These are phyloP conservation scores for Saturnia pavonia DNA, from an alignment of 2,888 invertebrate genomes.

Conservation along the genomic window DNA sequence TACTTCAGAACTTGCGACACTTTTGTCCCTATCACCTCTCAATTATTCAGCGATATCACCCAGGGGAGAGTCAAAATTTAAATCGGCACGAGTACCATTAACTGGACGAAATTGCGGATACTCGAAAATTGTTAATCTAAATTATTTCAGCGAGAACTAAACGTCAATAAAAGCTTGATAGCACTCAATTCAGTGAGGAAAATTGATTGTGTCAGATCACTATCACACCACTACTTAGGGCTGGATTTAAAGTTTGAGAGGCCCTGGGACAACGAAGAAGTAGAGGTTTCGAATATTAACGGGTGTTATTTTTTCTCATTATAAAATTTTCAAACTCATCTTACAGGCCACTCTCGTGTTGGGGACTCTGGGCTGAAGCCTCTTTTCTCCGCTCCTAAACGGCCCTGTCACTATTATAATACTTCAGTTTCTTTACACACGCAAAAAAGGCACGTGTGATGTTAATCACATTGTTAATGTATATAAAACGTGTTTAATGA, in stretches of 20 bases:
- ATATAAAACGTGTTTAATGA: not conserved
- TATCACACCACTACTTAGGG: no score
- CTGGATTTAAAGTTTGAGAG: no score
- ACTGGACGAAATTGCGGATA: slow-evolving; percentile 2
- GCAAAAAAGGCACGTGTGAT: not conserved
- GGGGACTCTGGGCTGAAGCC: no score
- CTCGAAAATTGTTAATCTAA: slow-evolving; percentile 14
- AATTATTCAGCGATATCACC: slow-evolving; percentile 83
- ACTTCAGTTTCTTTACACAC: not conserved
- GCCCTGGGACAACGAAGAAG: no score
- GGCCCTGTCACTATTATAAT: no score
- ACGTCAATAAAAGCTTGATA: not conserved
- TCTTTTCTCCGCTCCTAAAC: no score
- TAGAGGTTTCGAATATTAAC: no score
- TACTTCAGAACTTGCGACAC: slow-evolving; percentile 83
- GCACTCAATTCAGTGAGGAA: not conserved
- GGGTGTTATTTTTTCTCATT: no score
- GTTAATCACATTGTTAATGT: no score
- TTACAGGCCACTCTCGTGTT: no score
- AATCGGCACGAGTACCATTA: slow-evolving; percentile 23
- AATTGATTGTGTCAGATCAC: not conserved
- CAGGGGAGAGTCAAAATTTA: slow-evolving; percentile 72
- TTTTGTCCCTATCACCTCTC: slow-evolving; percentile 83
- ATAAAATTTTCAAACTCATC: no score
- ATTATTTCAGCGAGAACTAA: not conserved